Conservation (phyloP, 2,888 invertebrate genomes). For the Pollenia angustigena region DNA sequence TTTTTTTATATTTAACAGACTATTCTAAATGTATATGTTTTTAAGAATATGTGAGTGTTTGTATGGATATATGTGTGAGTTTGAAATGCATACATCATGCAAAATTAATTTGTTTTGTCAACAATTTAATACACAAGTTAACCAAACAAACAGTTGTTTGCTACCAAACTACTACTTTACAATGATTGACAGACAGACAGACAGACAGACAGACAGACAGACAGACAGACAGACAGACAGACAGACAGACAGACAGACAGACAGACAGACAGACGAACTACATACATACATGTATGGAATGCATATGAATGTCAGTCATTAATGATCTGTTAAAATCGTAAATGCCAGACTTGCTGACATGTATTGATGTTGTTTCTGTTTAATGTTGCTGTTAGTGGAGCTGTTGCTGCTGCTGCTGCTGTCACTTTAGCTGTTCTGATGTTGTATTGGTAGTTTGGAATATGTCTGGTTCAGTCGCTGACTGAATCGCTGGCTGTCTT, state of each 20-base stretch:
- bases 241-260: too few species aligned
- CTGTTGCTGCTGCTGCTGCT: constrained; percentile 36
- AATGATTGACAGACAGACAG: neutral
- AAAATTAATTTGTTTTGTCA: constrained; percentile 70
- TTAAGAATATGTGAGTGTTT: constrained; percentile 1
- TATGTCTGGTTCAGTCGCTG: constrained; percentile 47
- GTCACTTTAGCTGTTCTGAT: constrained; percentile 4
- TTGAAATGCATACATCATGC: constrained; percentile 54
- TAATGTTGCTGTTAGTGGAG: constrained; percentile 18
- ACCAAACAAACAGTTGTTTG: constrained; percentile 34
- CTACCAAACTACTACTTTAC: constrained; percentile 33
- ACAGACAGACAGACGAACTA: neutral
- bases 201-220: neutral
- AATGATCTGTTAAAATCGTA: constrained; percentile 62
- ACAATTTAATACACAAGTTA: constrained; percentile 64
- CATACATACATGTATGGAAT: neutral
- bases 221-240: neutral
- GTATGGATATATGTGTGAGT: neutral
- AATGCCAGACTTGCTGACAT: constrained; percentile 64
- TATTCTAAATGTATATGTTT: neutral
- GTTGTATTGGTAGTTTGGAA: constrained; percentile 34
- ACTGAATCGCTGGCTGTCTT: constrained; percentile 23
- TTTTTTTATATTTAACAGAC: constrained; percentile 16
- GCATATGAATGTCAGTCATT: neutral
- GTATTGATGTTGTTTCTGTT: constrained; percentile 55